Evolutionary conservation across 64 coral and sea anemone species (phyloP).

Genomic region (Anthopleura sola): DNA sequence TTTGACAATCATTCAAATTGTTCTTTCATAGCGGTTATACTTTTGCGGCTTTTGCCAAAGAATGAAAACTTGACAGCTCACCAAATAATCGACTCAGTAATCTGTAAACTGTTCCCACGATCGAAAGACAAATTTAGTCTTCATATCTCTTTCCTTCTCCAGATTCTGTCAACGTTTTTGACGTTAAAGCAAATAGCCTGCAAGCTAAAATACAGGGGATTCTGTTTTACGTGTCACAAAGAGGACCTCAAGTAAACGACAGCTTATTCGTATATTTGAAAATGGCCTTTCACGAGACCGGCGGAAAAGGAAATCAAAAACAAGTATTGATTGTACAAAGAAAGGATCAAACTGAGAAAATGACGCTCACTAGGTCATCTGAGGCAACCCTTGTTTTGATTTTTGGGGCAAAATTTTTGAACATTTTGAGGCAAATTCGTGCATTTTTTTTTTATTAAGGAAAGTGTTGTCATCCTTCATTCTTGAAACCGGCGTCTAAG

Average conservation of each 20-base stretch:
- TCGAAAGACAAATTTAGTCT: slow-evolving; percentile 58
- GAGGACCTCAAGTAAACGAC: slow-evolving; percentile 54
- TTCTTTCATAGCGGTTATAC: not conserved
- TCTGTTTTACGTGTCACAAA: slow-evolving; percentile 53
- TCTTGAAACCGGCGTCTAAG: not conserved
- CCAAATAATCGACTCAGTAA: slow-evolving; percentile 11
- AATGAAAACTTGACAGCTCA: not conserved
- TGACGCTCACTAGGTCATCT: no score
- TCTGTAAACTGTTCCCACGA: slow-evolving; percentile 71
- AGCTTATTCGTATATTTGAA: slow-evolving; percentile 73
- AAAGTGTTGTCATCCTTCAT: not conserved
- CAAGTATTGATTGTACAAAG: slow-evolving; percentile 1
- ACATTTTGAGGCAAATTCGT: not conserved
- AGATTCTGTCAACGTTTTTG: slow-evolving; percentile 64
- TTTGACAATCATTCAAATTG: slow-evolving; percentile 24
- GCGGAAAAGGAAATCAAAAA: slow-evolving; percentile 36
- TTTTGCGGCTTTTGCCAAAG: slow-evolving; percentile 12
- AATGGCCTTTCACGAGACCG: slow-evolving; percentile 53
- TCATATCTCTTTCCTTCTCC: slow-evolving; percentile 59
- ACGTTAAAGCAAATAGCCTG: slow-evolving; percentile 66
- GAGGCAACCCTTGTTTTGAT: no score
- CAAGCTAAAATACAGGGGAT: slow-evolving; percentile 38
- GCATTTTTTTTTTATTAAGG: not conserved
- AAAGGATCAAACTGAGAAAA: slow-evolving; percentile 7
- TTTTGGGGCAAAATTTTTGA: not conserved